Evolutionary conservation across 2,113 vertebrate species (phyloP).

Genomic region (Progne subis): DNA sequence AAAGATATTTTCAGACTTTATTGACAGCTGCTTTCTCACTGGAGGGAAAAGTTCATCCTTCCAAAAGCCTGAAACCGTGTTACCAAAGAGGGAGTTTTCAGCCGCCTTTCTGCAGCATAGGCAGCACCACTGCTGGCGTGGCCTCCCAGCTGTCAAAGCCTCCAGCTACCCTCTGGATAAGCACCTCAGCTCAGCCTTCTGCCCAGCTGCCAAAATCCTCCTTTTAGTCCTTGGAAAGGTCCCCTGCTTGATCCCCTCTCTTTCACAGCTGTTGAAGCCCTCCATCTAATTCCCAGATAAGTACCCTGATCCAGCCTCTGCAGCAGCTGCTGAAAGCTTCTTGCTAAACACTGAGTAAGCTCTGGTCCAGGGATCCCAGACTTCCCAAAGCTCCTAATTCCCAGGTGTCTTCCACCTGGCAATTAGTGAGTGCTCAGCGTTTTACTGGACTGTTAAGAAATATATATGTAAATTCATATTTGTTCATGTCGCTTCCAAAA

Average conservation of each 20-base stretch:
- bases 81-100: constrained; percentile 19
- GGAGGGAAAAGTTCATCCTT: constrained; percentile 17
- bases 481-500: background rate
- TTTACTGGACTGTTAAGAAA: constrained; percentile 4
- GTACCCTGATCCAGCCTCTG: constrained; percentile 34
- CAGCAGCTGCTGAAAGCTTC: constrained; percentile 47
- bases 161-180: constrained; percentile 33
- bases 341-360: constrained; percentile 2
- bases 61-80: constrained; percentile 6
- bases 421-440: background rate
- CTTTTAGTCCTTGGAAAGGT: constrained; percentile 42
- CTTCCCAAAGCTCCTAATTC: constrained; percentile 1
- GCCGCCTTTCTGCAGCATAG: background rate
- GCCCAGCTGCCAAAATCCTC: constrained; percentile 55
- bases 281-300: constrained; percentile 46
- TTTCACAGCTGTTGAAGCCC: constrained; percentile 62
- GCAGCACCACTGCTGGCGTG: background rate
- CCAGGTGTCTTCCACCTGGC: constrained; percentile 60
- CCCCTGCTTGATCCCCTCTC: constrained; percentile 27
- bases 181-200: constrained; percentile 34
- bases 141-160: constrained; percentile 44
- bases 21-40: constrained; percentile 42
- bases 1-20: constrained; percentile 48
- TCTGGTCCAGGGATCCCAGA: background rate
- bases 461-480: background rate